A percentile compares a stretch with the other conserved stretches of the same genome.
Evolutionary conservation across 2,888 invertebrate genomes (phyloP).

Genomic region (Hemaris fuciformis): DNA sequence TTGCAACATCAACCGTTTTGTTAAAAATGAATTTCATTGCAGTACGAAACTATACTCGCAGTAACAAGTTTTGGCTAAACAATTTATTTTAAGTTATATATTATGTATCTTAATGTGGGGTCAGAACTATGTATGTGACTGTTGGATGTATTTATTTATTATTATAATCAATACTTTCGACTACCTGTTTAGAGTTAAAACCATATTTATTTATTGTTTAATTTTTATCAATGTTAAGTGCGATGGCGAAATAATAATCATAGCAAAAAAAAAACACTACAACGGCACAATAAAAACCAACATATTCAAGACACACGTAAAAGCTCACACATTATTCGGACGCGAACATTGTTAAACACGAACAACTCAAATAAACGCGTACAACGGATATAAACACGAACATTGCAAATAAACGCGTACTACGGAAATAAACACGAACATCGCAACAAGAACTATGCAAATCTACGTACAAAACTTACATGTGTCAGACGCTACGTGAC

Average conservation of each 20-base stretch:
- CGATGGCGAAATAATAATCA: not conserved
- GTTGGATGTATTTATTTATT: too few species aligned
- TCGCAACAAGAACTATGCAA: slow-evolving; percentile 21
- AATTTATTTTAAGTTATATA: too few species aligned
- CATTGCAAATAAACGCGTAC: not conserved
- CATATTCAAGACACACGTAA: slow-evolving; percentile 37
- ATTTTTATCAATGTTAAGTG: too few species aligned
- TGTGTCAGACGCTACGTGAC: slow-evolving; percentile 49
- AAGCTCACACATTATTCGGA: slow-evolving; percentile 26
- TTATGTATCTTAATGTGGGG: too few species aligned
- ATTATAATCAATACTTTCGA: not conserved
- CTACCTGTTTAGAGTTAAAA: not conserved
- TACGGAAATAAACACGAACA: not conserved
- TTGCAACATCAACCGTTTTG: not conserved
- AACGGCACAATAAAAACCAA: slow-evolving; percentile 17
- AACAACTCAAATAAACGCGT: not conserved
- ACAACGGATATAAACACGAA: not conserved
- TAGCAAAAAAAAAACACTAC: not conserved
- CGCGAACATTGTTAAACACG: not conserved
- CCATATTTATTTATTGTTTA: not conserved
- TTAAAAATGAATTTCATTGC: too few species aligned
- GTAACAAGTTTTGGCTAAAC: too few species aligned
- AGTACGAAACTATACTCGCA: too few species aligned
- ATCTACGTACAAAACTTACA: slow-evolving; percentile 56
- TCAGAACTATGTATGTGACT: too few species aligned